Evolutionary conservation across 2,888 invertebrate genomes (phyloP).

Genomic region (Eurytoma adleriae): DNA sequence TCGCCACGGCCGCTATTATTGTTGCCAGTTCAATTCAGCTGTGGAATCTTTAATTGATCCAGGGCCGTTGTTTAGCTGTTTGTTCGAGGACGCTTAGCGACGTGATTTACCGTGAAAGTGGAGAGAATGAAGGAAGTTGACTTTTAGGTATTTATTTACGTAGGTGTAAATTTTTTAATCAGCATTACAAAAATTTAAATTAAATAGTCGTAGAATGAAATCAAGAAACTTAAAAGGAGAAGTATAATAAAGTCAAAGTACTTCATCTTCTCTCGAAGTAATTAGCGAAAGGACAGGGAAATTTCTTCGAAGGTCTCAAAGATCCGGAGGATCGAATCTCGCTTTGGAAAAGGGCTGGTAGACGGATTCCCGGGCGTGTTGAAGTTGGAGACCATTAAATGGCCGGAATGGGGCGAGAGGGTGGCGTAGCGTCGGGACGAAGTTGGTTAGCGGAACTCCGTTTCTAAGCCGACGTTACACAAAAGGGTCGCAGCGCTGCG

Average conservation of each 20-base stretch:
- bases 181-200: too few species aligned
- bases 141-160: too few species aligned
- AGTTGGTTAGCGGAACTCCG: constrained; percentile 23
- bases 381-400: constrained; percentile 30
- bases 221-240: too few species aligned
- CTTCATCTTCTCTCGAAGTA: too few species aligned
- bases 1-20: neutral
- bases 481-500: neutral
- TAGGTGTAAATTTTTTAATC: too few species aligned
- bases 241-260: too few species aligned
- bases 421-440: constrained; percentile 18
- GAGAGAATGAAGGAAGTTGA: too few species aligned
- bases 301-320: neutral
- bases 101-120: too few species aligned
- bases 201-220: too few species aligned
- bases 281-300: neutral
- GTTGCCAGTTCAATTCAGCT: neutral
- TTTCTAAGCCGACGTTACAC: constrained; percentile 3
- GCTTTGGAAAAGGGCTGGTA: too few species aligned
- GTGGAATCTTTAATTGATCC: neutral
- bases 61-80: neutral
- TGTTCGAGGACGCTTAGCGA: too few species aligned
- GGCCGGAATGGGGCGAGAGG: neutral
- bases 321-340: neutral
- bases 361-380: neutral